phyloP scores from a whole-genome alignment of 2,797 vertebrate species.

The Holocentrus rufus region DNA sequence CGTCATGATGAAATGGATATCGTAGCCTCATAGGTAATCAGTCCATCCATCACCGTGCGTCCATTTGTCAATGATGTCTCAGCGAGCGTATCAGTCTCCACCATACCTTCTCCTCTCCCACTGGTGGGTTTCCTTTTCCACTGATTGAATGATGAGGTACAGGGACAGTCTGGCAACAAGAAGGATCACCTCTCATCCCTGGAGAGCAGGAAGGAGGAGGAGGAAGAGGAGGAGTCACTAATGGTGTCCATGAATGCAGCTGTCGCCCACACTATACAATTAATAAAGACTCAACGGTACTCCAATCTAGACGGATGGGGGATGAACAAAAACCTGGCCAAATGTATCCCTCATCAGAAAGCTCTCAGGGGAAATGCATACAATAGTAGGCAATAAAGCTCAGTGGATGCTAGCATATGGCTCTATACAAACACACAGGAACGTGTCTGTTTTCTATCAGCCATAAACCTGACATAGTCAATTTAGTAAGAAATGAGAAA shows the following conservation, averaged over 20 bases:
- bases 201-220: conserved; percentile 42
- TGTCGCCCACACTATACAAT: conserved; percentile 58
- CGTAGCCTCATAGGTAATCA: conserved; percentile 26
- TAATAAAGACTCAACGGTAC: conserved; percentile 64
- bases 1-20: conserved; percentile 39
- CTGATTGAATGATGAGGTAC: conserved; percentile 48
- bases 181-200: conserved; percentile 58
- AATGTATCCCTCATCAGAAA: conserved; percentile 14
- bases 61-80: conserved; percentile 41
- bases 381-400: conserved; percentile 16
- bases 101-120: conserved; percentile 7
- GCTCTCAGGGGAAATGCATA: conserved; percentile 25
- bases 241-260: conserved; percentile 62
- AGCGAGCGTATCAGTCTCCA: conserved; percentile 8
- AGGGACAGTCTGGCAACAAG: conserved; percentile 48
- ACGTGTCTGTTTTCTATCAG: too few species aligned
- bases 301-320: conserved; percentile 27
- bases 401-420: not conserved
- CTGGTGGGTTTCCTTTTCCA: conserved; percentile 18
- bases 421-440: not conserved
- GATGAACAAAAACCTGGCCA: conserved; percentile 29
- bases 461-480: too few species aligned
- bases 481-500: too few species aligned
- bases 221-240: conserved; percentile 43
- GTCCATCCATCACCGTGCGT: conserved; percentile 46